A percentile compares a stretch with the other conserved stretches of the same genome.
Evolutionary conservation across 2,797 vertebrate species (phyloP).

Genomic region (Chrysocyon brachyurus): DNA sequence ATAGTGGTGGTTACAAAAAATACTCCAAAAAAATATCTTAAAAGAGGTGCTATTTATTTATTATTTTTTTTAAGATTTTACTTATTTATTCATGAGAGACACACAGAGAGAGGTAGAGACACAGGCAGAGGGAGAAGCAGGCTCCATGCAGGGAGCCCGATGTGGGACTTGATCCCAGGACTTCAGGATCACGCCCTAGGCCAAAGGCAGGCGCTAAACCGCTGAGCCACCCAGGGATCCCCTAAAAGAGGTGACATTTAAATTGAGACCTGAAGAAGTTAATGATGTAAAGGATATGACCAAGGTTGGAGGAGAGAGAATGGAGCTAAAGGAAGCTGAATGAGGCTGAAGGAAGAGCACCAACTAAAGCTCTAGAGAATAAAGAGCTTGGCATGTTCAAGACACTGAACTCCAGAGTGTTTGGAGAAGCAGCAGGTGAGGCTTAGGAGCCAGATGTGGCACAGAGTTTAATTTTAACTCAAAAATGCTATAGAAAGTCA

Average conservation of each 20-base stretch:
- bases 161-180: no score
- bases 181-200: no score
- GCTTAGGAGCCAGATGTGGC: background rate
- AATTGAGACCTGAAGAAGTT: background rate
- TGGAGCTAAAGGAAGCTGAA: background rate
- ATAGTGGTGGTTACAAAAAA: background rate
- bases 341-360: background rate
- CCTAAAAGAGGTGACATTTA: background rate
- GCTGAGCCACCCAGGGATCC: no score
- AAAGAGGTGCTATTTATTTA: background rate
- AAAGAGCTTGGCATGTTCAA: background rate
- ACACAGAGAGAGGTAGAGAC: no score
- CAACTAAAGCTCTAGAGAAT: background rate
- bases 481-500: background rate
- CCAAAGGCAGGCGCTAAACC: no score
- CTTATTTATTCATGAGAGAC: no score
- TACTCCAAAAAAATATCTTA: background rate
- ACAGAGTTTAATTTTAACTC: background rate
- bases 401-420: background rate
- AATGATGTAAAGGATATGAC: background rate
- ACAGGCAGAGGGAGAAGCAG: no score
- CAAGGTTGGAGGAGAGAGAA: background rate
- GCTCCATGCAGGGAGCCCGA: no score
- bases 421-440: background rate
- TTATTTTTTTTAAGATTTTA: no score